These are phyloP conservation scores for Mastomys natalensis DNA, from an alignment of 2,113 vertebrate genomes.

Conservation along the genomic window DNA sequence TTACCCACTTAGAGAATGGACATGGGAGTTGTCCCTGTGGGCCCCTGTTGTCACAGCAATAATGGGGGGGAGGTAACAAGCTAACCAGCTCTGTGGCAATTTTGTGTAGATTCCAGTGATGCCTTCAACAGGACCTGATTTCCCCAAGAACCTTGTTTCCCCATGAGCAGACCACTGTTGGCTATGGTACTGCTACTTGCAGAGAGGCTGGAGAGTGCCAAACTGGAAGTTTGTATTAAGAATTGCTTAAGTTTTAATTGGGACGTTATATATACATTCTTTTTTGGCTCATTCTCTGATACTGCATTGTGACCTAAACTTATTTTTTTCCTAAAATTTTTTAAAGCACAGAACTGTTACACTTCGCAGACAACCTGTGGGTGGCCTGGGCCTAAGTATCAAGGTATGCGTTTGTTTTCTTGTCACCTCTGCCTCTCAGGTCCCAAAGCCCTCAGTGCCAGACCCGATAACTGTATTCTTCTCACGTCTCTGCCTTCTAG, in stretches of 20 bases:
- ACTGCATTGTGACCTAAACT: conserved; percentile 85
- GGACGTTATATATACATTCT: not conserved
- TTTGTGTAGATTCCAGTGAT: too few species aligned
- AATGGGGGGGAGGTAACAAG: not conserved
- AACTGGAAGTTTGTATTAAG: not conserved
- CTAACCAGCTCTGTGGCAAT: not conserved
- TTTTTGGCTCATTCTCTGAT: not conserved
- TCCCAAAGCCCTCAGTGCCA: not conserved
- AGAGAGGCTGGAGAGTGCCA: rapidly evolving
- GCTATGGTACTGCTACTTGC: too few species aligned
- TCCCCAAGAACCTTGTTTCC: rapidly evolving
- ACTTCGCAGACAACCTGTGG: conserved; percentile 93
- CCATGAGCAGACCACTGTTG: rapidly evolving
- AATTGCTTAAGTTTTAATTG: not conserved
- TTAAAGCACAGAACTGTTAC: conserved; percentile 99
- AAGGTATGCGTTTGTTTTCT: conserved; percentile 90
- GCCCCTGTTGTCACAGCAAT: rapidly evolving
- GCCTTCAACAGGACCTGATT: rapidly evolving
- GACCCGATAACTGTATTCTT: conserved; percentile 15
- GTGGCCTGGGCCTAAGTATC: conserved; percentile 96
- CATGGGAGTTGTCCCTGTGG: rapidly evolving
- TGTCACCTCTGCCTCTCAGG: not conserved
- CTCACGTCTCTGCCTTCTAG: conserved; percentile 85
- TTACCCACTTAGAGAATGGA: not conserved
- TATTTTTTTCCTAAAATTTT: conserved; percentile 89